Base-by-base conservation (phyloP, 1,140 invertebrate species). In the Homarus americanus region DNA sequence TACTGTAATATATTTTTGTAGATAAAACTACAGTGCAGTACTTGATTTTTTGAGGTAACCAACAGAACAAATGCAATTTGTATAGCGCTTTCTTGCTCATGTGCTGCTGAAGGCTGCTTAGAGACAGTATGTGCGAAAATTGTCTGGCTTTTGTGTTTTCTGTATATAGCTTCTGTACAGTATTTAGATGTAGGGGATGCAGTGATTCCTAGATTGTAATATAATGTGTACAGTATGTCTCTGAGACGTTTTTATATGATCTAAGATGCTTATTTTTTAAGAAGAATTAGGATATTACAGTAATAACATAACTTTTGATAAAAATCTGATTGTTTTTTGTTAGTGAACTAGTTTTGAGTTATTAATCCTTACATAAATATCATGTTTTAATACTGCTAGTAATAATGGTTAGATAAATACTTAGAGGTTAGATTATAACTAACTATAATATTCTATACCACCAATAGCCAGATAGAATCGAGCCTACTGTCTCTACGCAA, bases 381-480 rank as follows among this genome's bases (percentile, higher is more conserved):
- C 28, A 69, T 69, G 58, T 15, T 69, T 69, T 69, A 58, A 58
- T 17, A 69, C n/a, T 32, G 0, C n/a, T 32, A 69, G 63, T 69
- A 69, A 69, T 69, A 69, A 32, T 28, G 63, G 63, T 10, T 69
- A 69, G 63, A 28, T 32, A 24, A 69, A 2, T 69, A 28, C 34
- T 75, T 34, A 36, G 69, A 58, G 49, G 72, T 44, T 40, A 76
- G 44, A 78, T 7, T 41, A 36, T 38, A 5, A 53, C 84, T 86
- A 86, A 86, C 73, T 32, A 75, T 49, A 78, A 76, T 86, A 36
- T 87, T 87, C 75, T 87, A 49, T 87, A 78, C 85, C 76, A 87
- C 85, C 75, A 63, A 36, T 87, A 87, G 85, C 85, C 85, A 87
- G 75, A 79, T 87, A 87, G 85, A 87, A 36, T 79, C 85, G 20